phyloP scores from a whole-genome alignment of 2,113 vertebrate genomes.

The Nipponia nippon region DNA sequence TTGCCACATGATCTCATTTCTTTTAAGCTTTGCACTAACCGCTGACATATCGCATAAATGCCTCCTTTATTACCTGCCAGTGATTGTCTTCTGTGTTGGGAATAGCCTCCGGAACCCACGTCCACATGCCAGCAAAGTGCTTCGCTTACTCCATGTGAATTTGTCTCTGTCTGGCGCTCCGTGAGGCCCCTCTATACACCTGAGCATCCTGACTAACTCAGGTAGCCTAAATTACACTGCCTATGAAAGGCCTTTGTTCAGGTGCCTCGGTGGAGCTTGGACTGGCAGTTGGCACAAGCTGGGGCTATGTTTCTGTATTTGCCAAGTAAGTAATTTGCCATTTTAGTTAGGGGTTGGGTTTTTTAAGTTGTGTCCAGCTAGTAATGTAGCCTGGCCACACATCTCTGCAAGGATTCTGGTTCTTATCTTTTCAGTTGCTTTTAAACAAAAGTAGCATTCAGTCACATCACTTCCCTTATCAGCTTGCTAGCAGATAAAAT shows the following conservation, averaged over 20 bases:
- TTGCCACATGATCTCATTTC: slow-evolving; percentile 85
- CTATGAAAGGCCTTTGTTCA: slow-evolving; percentile 80
- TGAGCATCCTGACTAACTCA: slow-evolving; percentile 72
- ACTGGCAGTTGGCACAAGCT: slow-evolving; percentile 40
- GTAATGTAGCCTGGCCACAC: slow-evolving; percentile 53
- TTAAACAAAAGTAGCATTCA: slow-evolving; percentile 66
- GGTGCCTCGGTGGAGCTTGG: slow-evolving; percentile 7
- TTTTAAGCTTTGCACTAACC: slow-evolving; percentile 82
- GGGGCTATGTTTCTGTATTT: slow-evolving; percentile 37
- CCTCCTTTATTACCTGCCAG: slow-evolving; percentile 90
- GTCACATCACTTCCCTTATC: slow-evolving; percentile 48
- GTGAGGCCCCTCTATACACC: slow-evolving; percentile 74
- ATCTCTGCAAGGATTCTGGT: slow-evolving; percentile 27
- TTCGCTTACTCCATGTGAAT: slow-evolving; percentile 77
- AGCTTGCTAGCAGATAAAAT: slow-evolving; percentile 43
- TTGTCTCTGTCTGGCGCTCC: slow-evolving; percentile 75
- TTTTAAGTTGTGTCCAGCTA: slow-evolving; percentile 33
- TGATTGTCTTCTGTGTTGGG: slow-evolving; percentile 83
- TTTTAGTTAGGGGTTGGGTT: slow-evolving; percentile 33
- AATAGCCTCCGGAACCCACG: slow-evolving; percentile 75
- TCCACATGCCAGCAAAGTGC: slow-evolving; percentile 79
- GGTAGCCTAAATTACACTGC: slow-evolving; percentile 70
- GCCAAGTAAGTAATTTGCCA: slow-evolving; percentile 56
- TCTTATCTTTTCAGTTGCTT: slow-evolving; percentile 37
- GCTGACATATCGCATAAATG: slow-evolving; percentile 88